A percentile compares a stretch with the other conserved stretches of the same genome.
Evolutionary conservation across 2,888 invertebrate genomes (phyloP).

Genomic region (Ecdyonurus torrentis): DNA sequence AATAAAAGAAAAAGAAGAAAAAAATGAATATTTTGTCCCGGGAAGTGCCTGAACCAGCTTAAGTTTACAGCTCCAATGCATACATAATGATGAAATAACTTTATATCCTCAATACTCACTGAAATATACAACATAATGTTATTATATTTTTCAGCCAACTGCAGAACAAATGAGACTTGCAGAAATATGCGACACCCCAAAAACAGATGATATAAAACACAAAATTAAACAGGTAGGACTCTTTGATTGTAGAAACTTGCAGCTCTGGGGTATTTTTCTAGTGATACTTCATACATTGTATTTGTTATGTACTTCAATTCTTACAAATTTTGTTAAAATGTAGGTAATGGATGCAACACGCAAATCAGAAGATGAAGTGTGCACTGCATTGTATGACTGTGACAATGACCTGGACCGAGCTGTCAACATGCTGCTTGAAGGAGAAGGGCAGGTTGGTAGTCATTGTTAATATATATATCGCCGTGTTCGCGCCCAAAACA

Average conservation of each 20-base stretch:
- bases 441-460: conserved; percentile 37
- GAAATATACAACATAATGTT: too few species aligned
- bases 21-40: too few species aligned
- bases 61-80: too few species aligned
- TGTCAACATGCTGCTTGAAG: conserved; percentile 63
- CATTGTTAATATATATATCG: not conserved
- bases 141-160: conserved; percentile 41
- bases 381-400: conserved; percentile 82
- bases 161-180: conserved; percentile 74
- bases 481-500: too few species aligned
- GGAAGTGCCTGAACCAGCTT: too few species aligned
- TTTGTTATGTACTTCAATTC: not conserved
- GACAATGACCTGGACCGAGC: conserved; percentile 78
- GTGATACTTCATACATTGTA: not conserved
- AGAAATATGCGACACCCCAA: conserved; percentile 56
- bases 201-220: conserved; percentile 40
- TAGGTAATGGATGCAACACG: conserved; percentile 78
- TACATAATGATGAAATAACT: too few species aligned
- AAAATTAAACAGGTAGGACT: conserved; percentile 46
- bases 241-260: not conserved
- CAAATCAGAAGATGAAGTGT: conserved; percentile 77
- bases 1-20: too few species aligned
- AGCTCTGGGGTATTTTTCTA: not conserved
- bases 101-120: too few species aligned
- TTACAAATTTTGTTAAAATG: conserved; percentile 3